Conservation (phyloP, 2,888 invertebrate genomes). For the Monopis laevigella region DNA sequence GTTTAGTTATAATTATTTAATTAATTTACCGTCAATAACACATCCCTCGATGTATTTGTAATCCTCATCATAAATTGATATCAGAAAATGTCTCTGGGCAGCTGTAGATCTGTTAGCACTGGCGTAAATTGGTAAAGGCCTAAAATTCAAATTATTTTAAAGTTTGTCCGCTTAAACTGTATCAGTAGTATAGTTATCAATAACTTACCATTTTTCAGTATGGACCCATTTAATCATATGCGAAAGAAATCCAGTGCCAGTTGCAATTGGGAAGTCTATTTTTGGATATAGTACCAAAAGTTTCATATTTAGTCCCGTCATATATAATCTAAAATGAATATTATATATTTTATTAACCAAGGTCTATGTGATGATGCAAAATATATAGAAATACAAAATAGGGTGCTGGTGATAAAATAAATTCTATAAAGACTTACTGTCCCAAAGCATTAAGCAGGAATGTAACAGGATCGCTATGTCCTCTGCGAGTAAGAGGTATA, state of each 20-base stretch:
- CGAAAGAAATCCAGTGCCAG: slow-evolving; percentile 82
- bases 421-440: slow-evolving; percentile 47
- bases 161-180: neutral
- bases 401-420: no score
- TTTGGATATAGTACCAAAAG: slow-evolving; percentile 76
- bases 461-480: slow-evolving; percentile 66
- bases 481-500: slow-evolving; percentile 78
- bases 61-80: slow-evolving; percentile 56
- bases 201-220: slow-evolving; percentile 65
- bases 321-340: slow-evolving; percentile 69
- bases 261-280: slow-evolving; percentile 80
- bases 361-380: no score
- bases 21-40: slow-evolving; percentile 73
- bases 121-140: slow-evolving; percentile 59
- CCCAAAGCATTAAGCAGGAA: slow-evolving; percentile 70
- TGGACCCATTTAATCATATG: slow-evolving; percentile 87
- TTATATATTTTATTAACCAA: no score
- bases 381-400: no score
- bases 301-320: slow-evolving; percentile 74
- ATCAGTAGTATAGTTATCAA: neutral
- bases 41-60: slow-evolving; percentile 72
- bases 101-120: slow-evolving; percentile 56
- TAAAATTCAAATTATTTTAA: neutral
- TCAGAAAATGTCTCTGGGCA: slow-evolving; percentile 50
- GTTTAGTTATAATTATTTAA: no score